These are phyloP conservation scores for Proales similis DNA, from an alignment of 1,140 invertebrate genomes.

Conservation along the genomic window DNA sequence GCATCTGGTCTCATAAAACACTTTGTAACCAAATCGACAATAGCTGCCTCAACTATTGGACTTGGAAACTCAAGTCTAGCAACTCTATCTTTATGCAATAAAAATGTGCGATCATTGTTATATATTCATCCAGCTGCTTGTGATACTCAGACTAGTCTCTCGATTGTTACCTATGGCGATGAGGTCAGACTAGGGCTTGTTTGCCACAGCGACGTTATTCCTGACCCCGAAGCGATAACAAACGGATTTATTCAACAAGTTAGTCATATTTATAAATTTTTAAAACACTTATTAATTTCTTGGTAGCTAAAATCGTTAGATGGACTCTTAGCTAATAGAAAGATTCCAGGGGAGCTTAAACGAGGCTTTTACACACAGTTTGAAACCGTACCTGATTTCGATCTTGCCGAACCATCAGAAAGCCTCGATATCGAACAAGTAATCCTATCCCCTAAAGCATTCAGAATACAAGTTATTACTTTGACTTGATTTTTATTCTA, in stretches of 20 bases:
- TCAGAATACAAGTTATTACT: neutral
- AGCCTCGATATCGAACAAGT: conserved; percentile 22
- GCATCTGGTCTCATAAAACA: conserved; percentile 5
- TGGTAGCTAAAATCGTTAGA: conserved; percentile 13
- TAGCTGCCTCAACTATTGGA: conserved; percentile 15
- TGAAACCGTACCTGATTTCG: neutral
- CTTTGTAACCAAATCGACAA: neutral
- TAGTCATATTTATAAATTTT: neutral
- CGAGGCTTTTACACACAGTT: too few species aligned
- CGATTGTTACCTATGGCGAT: conserved; percentile 27
- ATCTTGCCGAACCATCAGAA: neutral
- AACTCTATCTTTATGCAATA: conserved; percentile 24
- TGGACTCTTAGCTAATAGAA: conserved; percentile 25
- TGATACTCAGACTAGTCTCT: conserved; percentile 4
- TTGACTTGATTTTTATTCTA: too few species aligned
- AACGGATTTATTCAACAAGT: conserved; percentile 31
- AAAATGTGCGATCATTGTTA: conserved; percentile 12
- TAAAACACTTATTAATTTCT: neutral
- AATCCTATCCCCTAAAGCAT: neutral
- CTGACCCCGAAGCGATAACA: conserved; percentile 14
- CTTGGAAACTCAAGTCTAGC: conserved; percentile 18
- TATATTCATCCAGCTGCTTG: conserved; percentile 33
- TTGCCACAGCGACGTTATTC: conserved; percentile 4
- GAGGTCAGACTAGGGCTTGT: conserved; percentile 1
- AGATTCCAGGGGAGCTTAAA: conserved; percentile 32